Base-by-base conservation (phyloP, 2,113 vertebrate genomes). In the Bettongia penicillata region DNA sequence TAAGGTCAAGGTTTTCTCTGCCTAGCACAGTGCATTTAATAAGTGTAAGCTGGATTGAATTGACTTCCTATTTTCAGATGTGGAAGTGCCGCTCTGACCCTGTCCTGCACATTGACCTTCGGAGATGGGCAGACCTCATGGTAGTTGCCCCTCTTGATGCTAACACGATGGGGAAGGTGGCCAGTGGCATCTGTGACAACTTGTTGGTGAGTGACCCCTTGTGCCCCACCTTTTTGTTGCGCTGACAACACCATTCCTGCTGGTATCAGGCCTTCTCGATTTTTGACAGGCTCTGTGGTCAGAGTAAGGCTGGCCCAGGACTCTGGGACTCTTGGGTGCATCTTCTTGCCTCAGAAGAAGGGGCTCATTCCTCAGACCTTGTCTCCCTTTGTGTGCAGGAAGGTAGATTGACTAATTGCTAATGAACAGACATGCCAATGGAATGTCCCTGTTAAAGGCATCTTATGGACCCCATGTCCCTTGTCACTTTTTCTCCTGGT, bases 141-240 rank as follows among this genome's bases (percentile, higher is more conserved):
- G 51, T 99, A 91, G 99, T 99, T 90, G 99, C 99, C 51, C 99
- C 99, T 11, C 98, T 99, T 0, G 99, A 99, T 53, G 99, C 99
- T 95, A 99, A 99, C 98, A 99, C 99, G 0, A 98, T 99, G 96
- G 99, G 99, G 51, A 99, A 99, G 98, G 98, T 99, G 1, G 99
- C 99, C 6, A 99, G 94, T 52, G 99, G 99, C 50, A 99, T 99
- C 98, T 99, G 99, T 98, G 99, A 99, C 98, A 99, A 99, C 97
- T 98, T 99, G 77, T 98, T 99, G 98, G 99, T 99, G 98, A 99
- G 99, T 98, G 92, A 90, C 37, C 90, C 43, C 8, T 26, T 25
- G 23, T 24, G 48, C n/a, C n/a, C 37, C 6, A 48, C 51, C 49
- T 92, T 89, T 55, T 77, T 47, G 55, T 51, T 51, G 48, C 14